A percentile compares a stretch with the other conserved stretches of the same genome.
phyloP scores from a whole-genome alignment of 2,113 vertebrate species.

The Natator depressus region DNA sequence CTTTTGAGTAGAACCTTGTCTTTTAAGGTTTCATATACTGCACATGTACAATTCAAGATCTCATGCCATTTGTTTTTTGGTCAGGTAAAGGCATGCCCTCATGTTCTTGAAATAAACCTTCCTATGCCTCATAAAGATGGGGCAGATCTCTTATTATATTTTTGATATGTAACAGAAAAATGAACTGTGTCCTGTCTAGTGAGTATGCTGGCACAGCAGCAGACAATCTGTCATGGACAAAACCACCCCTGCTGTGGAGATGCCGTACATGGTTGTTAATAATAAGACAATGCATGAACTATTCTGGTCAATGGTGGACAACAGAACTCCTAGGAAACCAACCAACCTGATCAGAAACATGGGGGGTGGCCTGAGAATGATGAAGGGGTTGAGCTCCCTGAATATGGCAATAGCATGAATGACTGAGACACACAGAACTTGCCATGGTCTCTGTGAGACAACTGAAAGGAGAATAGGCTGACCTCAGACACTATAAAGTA shows the following conservation, averaged over 20 bases:
- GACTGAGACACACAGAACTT: rapidly evolving
- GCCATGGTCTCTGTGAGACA: rapidly evolving
- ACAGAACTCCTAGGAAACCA: background rate
- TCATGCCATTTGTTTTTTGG: background rate
- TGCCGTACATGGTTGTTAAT: background rate
- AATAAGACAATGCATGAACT: background rate
- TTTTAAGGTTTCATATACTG: background rate
- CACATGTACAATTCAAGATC: rapidly evolving
- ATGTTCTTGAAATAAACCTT: background rate
- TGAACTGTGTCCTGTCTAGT: background rate
- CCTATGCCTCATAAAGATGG: rapidly evolving
- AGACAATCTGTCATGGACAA: background rate
- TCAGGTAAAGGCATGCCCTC: no score
- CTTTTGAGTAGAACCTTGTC: no score
- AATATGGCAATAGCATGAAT: no score
- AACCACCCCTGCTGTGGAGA: background rate
- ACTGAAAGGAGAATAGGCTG: background rate
- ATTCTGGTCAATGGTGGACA: background rate
- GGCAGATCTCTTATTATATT: background rate
- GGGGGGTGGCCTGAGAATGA: background rate
- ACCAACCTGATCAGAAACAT: background rate
- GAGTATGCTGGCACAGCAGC: background rate
- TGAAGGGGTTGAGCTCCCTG: background rate
- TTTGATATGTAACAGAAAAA: rapidly evolving
- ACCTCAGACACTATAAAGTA: rapidly evolving